phyloP scores from a whole-genome alignment of 1,140 invertebrate genomes.

The Choristoneura fumiferana region DNA sequence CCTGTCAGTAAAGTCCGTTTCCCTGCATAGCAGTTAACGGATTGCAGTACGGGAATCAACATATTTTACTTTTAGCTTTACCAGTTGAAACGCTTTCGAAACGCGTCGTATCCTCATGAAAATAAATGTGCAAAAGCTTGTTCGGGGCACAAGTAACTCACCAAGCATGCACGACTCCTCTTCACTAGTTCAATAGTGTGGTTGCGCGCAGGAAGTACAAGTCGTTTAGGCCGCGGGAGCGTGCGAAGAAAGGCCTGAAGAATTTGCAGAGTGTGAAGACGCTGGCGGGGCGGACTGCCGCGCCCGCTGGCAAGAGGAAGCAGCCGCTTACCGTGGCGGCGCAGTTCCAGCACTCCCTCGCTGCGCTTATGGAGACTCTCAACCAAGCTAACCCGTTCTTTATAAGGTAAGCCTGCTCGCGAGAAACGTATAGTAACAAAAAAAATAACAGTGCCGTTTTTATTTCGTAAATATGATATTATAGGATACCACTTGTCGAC shows the following conservation, averaged over 20 bases:
- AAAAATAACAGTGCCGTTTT: too few relatives aligned
- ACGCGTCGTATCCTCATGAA: neutral
- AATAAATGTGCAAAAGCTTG: too few relatives aligned
- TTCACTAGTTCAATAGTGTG: neutral
- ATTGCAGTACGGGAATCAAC: too few relatives aligned
- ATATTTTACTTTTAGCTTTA: too few relatives aligned
- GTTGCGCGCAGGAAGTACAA: slow-evolving; percentile 89
- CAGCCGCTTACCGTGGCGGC: slow-evolving; percentile 95
- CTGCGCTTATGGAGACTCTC: slow-evolving; percentile 94
- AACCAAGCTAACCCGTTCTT: slow-evolving; percentile 98
- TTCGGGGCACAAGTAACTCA: too few relatives aligned
- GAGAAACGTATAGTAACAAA: too few relatives aligned
- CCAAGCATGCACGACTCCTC: too few relatives aligned
- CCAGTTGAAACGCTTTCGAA: neutral
- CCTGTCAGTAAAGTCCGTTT: too few relatives aligned
- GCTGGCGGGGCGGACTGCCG: slow-evolving; percentile 86
- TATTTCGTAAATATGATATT: too few relatives aligned
- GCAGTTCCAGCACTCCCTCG: slow-evolving; percentile 95
- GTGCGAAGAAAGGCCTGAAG: slow-evolving; percentile 89
- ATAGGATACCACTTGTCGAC: too few relatives aligned
- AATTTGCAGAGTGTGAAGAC: slow-evolving; percentile 95
- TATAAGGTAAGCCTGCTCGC: slow-evolving; percentile 83
- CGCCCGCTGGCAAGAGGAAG: slow-evolving; percentile 85
- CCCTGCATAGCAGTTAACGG: too few relatives aligned
- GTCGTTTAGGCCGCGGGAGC: slow-evolving; percentile 89